Conservation (phyloP, 2,113 vertebrate species). For the Bos javanicus region DNA sequence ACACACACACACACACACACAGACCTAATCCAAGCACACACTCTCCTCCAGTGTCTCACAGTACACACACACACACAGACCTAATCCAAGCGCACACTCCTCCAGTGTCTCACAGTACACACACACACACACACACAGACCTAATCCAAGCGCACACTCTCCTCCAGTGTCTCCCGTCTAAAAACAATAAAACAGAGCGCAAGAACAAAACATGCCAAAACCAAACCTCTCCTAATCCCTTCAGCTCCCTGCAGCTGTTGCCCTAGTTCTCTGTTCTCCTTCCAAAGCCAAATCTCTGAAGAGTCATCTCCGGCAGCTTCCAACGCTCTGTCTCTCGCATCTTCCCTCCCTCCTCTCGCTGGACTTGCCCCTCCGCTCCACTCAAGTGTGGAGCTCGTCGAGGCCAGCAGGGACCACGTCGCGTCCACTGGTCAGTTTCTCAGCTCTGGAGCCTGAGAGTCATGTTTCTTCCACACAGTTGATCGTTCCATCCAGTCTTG, state of each 20-base stretch:
- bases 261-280: background rate
- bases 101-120: too few species aligned
- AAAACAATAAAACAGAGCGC: background rate
- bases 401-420: background rate
- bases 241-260: background rate
- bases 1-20: background rate
- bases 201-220: background rate
- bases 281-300: background rate
- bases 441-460: background rate
- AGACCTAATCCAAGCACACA: background rate
- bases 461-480: accelerated
- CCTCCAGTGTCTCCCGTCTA: background rate
- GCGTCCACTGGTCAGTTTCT: background rate
- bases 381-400: accelerated
- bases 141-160: background rate
- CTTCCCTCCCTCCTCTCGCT: background rate
- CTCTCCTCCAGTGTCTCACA: too few species aligned
- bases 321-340: accelerated
- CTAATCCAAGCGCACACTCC: background rate
- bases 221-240: background rate
- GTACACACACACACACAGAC: background rate
- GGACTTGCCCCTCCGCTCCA: background rate
- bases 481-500: background rate
- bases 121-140: background rate
- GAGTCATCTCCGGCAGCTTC: background rate